phyloP scores from a whole-genome alignment of 2,888 invertebrate species.

The Ophion obscuratus region DNA sequence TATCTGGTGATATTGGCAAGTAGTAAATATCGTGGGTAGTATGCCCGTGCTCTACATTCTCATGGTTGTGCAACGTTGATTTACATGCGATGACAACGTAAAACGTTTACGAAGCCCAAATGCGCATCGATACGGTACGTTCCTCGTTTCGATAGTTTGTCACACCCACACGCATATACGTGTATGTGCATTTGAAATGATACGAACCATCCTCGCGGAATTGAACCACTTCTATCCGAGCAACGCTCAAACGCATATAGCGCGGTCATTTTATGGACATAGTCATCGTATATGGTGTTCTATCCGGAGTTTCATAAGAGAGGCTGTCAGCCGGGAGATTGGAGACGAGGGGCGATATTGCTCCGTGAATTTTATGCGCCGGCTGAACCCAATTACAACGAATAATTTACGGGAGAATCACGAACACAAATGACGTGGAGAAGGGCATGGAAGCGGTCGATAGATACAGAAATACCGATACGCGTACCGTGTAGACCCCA shows the following conservation, averaged over 20 bases:
- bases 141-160: conserved; percentile 21
- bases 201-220: background rate
- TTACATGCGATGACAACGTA: conserved; percentile 53
- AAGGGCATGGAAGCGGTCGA: conserved; percentile 17
- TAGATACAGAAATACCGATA: background rate
- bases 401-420: conserved; percentile 78
- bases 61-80: conserved; percentile 29
- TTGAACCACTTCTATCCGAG: conserved; percentile 3
- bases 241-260: conserved; percentile 14
- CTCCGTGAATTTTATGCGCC: conserved; percentile 73
- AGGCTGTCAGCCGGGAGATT: conserved; percentile 26
- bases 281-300: conserved; percentile 18
- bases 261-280: conserved; percentile 26
- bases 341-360: conserved; percentile 64
- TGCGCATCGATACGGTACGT: conserved; percentile 22
- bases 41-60: conserved; percentile 57
- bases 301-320: background rate
- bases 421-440: conserved; percentile 75
- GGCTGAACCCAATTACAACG: conserved; percentile 75
- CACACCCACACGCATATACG: background rate
- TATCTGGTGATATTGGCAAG: conserved; percentile 69
- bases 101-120: conserved; percentile 50
- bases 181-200: background rate
- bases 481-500: background rate
- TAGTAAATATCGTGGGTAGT: conserved; percentile 70